Evolutionary conservation across 2,797 vertebrate species (phyloP).

Genomic region (Ara ararauna): DNA sequence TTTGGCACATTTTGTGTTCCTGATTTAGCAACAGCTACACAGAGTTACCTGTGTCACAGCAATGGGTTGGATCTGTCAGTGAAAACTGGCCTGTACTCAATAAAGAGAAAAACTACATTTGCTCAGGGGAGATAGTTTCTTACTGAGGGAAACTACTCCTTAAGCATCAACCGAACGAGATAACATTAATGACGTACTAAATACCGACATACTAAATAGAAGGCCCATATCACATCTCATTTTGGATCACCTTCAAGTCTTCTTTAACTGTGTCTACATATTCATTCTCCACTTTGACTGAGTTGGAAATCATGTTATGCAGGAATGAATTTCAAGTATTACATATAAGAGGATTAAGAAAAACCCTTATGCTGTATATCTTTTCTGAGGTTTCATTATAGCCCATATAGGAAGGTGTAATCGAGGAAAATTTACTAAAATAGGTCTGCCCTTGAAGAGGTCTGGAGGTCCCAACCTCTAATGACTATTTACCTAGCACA

Average conservation of each 20-base stretch:
- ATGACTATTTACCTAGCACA: background rate
- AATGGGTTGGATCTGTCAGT: fast-evolving
- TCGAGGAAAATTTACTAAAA: background rate
- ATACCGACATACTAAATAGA: background rate
- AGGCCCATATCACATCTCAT: background rate
- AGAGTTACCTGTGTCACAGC: background rate
- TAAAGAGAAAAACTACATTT: background rate
- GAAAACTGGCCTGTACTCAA: background rate
- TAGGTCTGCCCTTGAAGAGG: background rate
- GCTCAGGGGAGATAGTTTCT: background rate
- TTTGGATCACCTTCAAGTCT: background rate
- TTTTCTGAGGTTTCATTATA: background rate
- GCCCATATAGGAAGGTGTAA: background rate
- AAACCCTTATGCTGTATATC: background rate
- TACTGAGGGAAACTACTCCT: background rate
- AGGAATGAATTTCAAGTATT: background rate
- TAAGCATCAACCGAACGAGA: background rate
- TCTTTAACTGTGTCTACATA: background rate
- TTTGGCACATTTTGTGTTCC: background rate
- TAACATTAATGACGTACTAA: background rate
- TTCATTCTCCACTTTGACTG: background rate
- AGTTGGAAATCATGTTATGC: fast-evolving
- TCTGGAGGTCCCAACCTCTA: background rate
- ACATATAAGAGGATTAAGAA: background rate
- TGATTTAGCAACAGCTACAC: background rate